Percentiles rank a stretch among this genome's conserved stretches.
Conservation (phyloP, 2,888 invertebrate species). For the Rhogogaster chlorosoma region DNA sequence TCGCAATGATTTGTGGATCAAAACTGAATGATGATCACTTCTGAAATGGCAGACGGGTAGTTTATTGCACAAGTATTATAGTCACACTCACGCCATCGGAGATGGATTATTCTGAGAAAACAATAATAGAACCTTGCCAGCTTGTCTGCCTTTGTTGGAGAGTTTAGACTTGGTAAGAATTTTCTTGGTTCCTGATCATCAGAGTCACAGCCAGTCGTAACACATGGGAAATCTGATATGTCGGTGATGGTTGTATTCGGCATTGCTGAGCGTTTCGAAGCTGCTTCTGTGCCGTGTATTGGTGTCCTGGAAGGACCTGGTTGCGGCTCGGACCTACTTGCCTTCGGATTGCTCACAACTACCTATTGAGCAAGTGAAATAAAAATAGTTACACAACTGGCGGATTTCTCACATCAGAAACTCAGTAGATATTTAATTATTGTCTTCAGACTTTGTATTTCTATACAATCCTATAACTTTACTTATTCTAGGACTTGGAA, state of each 20-base stretch:
- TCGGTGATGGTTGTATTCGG: constrained; percentile 37
- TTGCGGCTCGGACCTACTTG: constrained; percentile 38
- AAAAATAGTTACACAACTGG: background rate
- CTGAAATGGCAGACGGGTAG: background rate
- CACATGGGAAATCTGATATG: constrained; percentile 43
- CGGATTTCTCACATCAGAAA: background rate
- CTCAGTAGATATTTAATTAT: background rate
- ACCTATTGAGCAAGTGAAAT: constrained; percentile 49
- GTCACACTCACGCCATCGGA: background rate
- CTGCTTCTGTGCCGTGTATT: constrained; percentile 1
- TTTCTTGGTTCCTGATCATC: constrained; percentile 60
- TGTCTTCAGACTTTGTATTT: background rate
- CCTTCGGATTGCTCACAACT: constrained; percentile 48
- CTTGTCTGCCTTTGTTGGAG: constrained; percentile 65
- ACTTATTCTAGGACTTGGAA: background rate
- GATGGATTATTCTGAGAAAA: background rate
- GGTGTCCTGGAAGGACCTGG: constrained; percentile 44
- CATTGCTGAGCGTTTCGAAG: background rate
- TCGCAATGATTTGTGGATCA: background rate
- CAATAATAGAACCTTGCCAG: constrained; percentile 62
- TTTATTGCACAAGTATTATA: background rate
- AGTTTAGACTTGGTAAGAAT: constrained; percentile 60
- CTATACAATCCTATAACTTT: background rate
- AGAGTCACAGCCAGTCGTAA: constrained; percentile 41
- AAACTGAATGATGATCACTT: background rate